phyloP scores from a whole-genome alignment of 2,113 vertebrate species.

The Ranitomeya imitator region DNA sequence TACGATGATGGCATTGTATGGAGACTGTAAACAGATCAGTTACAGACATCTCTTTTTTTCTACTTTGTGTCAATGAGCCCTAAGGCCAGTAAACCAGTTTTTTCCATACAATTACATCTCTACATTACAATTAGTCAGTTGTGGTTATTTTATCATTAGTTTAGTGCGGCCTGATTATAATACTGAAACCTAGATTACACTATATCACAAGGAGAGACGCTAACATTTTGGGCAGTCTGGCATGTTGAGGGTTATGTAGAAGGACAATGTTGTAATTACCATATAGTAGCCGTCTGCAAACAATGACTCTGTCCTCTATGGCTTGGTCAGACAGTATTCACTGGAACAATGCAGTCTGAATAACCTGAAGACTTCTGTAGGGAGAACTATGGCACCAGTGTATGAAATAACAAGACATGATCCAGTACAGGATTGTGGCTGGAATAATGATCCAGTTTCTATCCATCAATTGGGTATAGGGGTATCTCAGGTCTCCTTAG shows the following conservation, averaged over 20 bases:
- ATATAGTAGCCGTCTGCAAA: background rate
- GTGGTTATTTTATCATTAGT: background rate
- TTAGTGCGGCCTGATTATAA: background rate
- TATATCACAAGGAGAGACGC: background rate
- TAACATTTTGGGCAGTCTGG: background rate
- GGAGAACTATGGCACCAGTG: background rate
- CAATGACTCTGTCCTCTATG: background rate
- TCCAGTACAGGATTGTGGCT: too few relatives aligned
- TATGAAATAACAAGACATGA: too few relatives aligned
- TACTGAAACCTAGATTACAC: background rate
- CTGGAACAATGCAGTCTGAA: background rate
- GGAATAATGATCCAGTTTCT: too few relatives aligned
- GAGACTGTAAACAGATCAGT: background rate
- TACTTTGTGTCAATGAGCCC: background rate
- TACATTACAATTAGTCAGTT: constrained; percentile 3
- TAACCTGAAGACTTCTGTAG: background rate
- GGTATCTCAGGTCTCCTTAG: too few relatives aligned
- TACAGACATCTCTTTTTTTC: background rate
- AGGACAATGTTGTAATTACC: background rate
- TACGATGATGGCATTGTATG: background rate
- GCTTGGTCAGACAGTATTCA: background rate
- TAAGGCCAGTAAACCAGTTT: background rate
- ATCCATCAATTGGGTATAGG: too few relatives aligned
- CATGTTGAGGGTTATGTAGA: background rate
- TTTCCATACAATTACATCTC: constrained; percentile 6